Conservation (phyloP, 1,140 invertebrate genomes). For the Trinorchestia longiramus region DNA sequence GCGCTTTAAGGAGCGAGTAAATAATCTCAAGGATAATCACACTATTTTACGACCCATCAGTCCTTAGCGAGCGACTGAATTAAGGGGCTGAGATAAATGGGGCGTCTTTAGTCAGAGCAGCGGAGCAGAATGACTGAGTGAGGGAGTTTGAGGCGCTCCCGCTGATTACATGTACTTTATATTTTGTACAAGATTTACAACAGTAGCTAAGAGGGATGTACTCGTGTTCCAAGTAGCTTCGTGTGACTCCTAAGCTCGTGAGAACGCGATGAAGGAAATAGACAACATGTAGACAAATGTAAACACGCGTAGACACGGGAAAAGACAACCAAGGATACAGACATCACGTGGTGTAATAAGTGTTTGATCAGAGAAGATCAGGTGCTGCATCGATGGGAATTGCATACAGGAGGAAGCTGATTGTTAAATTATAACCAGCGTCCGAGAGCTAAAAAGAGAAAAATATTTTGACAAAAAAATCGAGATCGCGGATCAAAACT, state of each 20-base stretch:
- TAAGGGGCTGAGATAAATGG: background rate
- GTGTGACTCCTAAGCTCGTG: background rate
- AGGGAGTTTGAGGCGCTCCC: background rate
- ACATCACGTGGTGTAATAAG: too few relatives aligned
- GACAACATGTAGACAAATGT: too few relatives aligned
- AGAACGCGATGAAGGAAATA: background rate
- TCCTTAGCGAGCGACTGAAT: background rate
- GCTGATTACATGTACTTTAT: background rate
- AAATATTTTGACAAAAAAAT: too few relatives aligned
- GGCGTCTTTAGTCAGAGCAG: background rate
- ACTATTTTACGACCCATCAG: background rate
- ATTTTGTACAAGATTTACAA: background rate
- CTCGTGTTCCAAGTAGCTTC: background rate
- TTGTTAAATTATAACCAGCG: too few relatives aligned
- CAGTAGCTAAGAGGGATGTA: background rate
- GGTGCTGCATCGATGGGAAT: too few relatives aligned
- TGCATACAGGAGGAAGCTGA: too few relatives aligned
- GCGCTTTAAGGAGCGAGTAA: background rate
- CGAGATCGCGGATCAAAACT: too few relatives aligned
- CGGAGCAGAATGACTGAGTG: background rate
- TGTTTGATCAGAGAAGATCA: too few relatives aligned
- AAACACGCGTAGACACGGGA: too few relatives aligned
- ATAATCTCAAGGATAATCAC: background rate
- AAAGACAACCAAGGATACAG: too few relatives aligned
- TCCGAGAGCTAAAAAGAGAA: too few relatives aligned